Conservation (phyloP, 2,888 invertebrate species). For the Lasioglossum marginatum region DNA sequence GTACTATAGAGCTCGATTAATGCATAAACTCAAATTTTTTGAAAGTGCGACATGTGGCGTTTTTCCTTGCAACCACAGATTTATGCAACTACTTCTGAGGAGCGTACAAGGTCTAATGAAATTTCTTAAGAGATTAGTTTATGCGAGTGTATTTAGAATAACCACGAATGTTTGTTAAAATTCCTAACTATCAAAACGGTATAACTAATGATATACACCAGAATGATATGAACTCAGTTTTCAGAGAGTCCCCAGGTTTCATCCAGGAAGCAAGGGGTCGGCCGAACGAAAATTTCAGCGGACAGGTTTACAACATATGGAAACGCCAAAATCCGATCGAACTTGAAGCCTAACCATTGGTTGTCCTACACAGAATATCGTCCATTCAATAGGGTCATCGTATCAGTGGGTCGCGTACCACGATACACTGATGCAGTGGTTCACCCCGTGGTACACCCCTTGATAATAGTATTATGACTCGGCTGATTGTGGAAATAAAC, state of each 20-base stretch:
- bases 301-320: conserved; percentile 13
- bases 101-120: too few species aligned
- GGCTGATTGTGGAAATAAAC: conserved; percentile 83
- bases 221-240: background rate
- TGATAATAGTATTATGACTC: conserved; percentile 83
- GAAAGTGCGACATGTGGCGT: too few species aligned
- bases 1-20: too few species aligned
- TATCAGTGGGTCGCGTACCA: conserved; percentile 76
- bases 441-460: conserved; percentile 76
- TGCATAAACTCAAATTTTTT: too few species aligned
- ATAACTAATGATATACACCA: background rate
- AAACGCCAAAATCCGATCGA: conserved; percentile 49
- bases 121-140: background rate
- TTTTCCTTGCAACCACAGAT: too few species aligned
- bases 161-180: background rate
- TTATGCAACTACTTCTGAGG: too few species aligned
- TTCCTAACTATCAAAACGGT: background rate
- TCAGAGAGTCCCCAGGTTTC: background rate
- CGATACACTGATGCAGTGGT: conserved; percentile 67
- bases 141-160: background rate
- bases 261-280: background rate
- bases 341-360: conserved; percentile 62
- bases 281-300: background rate
- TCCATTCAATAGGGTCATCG: conserved; percentile 77
- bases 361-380: conserved; percentile 54